phyloP scores from a whole-genome alignment of 2,113 vertebrate species.

The Rhea americana region DNA sequence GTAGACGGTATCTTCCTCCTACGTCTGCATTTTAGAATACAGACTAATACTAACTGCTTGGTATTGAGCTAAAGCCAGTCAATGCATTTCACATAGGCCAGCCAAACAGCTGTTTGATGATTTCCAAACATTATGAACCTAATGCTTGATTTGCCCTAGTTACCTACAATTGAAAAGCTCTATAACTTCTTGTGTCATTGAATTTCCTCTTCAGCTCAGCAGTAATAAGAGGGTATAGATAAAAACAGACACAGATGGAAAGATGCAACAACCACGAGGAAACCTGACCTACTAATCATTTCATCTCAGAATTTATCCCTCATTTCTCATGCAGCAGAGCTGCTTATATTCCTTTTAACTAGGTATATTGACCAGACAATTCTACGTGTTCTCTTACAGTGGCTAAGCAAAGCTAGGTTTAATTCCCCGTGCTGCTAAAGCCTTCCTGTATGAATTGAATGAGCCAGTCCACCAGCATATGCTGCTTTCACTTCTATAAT shows the following conservation, averaged over 20 bases:
- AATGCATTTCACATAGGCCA: background rate
- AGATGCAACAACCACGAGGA: background rate
- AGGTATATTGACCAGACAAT: background rate
- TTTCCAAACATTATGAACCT: background rate
- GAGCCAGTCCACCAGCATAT: background rate
- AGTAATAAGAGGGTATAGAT: background rate
- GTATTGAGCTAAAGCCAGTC: background rate
- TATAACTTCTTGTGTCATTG: background rate
- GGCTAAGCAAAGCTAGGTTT: background rate
- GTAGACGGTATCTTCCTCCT: background rate
- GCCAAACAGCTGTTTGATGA: conserved; percentile 2
- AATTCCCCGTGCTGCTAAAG: background rate
- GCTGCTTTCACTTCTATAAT: background rate
- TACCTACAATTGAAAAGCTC: conserved; percentile 16
- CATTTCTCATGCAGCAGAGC: conserved; percentile 47
- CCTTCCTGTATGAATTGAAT: background rate
- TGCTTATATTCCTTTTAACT: conserved; percentile 22
- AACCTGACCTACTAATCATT: conserved; percentile 58
- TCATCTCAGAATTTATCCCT: background rate
- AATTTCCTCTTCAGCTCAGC: conserved; percentile 13
- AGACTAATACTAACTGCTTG: background rate
- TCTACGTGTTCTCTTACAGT: background rate
- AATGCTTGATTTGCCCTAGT: background rate
- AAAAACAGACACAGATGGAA: conserved; percentile 32
- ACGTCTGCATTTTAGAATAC: background rate